Percentiles rank a stretch among this genome's conserved stretches.
Conservation (phyloP, 2,888 invertebrate genomes). For the Calameuta filiformis region DNA sequence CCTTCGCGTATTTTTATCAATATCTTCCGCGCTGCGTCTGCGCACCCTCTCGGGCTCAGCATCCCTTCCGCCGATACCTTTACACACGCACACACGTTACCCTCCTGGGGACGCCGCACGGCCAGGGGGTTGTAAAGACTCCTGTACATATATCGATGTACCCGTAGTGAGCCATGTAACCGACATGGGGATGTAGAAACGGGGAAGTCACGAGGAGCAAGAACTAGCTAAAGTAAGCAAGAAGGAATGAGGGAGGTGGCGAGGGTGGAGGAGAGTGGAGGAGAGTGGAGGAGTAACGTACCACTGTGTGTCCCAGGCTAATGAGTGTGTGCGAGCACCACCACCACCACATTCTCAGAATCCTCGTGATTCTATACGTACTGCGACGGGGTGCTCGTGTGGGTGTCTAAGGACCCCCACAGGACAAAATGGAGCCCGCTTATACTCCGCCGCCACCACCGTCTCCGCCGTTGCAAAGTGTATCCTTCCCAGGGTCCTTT, state of each 20-base stretch:
- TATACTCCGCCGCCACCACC: conserved; percentile 52
- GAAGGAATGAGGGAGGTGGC: neutral
- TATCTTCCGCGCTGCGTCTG: conserved; percentile 60
- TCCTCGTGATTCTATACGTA: neutral
- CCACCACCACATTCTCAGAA: no score
- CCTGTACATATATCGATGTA: no score
- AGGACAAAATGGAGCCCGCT: conserved; percentile 64
- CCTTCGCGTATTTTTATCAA: conserved; percentile 64
- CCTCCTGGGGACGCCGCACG: conserved; percentile 9
- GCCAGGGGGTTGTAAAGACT: neutral
- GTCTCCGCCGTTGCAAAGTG: conserved; percentile 35
- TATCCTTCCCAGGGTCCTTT: conserved; percentile 34
- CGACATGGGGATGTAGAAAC: neutral
- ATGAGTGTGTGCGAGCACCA: conserved; percentile 28
- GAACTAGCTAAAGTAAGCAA: conserved; percentile 6
- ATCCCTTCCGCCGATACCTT: conserved; percentile 47
- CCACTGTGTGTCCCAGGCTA: conserved; percentile 26
- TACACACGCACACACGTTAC: conserved; percentile 4
- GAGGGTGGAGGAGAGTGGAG: conserved; percentile 1
- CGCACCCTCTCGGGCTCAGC: conserved; percentile 48
- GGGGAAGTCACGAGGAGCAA: neutral
- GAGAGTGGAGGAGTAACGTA: neutral
- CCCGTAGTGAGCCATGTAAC: no score
- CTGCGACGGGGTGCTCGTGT: conserved; percentile 16
- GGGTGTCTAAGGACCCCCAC: conserved; percentile 53